Evolutionary conservation across 2,888 invertebrate species (phyloP).

Genomic region (Galerucella calmariensis): DNA sequence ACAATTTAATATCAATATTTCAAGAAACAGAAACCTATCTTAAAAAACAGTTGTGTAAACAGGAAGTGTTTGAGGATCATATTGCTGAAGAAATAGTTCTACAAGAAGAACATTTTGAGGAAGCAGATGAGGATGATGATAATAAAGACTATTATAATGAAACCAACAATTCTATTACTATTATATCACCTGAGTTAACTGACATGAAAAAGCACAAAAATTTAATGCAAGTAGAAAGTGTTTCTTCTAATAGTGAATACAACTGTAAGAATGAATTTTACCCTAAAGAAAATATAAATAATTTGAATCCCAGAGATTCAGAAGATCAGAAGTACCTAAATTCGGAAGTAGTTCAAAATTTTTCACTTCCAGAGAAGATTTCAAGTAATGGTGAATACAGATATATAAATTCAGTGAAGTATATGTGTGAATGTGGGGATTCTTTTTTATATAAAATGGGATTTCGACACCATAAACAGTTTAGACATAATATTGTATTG

Average conservation of each 20-base stretch:
- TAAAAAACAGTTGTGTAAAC: constrained; percentile 26
- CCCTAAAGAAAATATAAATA: neutral
- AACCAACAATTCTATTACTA: neutral
- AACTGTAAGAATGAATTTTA: neutral
- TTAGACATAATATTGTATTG: constrained; percentile 30
- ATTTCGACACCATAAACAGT: constrained; percentile 38
- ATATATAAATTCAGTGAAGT: constrained; percentile 31
- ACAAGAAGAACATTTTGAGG: constrained; percentile 2
- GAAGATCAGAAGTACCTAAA: constrained; percentile 4
- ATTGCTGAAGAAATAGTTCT: constrained; percentile 14
- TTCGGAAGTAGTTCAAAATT: constrained; percentile 6
- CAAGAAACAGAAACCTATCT: constrained; percentile 36
- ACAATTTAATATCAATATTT: constrained; percentile 38
- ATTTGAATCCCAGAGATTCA: neutral
- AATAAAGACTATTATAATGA: neutral
- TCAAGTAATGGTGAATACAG: constrained; percentile 34
- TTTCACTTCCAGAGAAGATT: constrained; percentile 6
- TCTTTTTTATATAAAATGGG: constrained; percentile 37
- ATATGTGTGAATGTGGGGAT: constrained; percentile 40
- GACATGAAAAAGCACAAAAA: neutral
- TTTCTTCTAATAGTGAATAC: neutral
- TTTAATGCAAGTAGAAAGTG: neutral
- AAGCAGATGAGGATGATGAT: constrained; percentile 3
- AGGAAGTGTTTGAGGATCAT: constrained; percentile 17
- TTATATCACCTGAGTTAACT: neutral